Percentiles rank a stretch among this genome's conserved stretches.
phyloP scores from a whole-genome alignment of 2,113 vertebrate genomes.

The Halcyon malimbica region DNA sequence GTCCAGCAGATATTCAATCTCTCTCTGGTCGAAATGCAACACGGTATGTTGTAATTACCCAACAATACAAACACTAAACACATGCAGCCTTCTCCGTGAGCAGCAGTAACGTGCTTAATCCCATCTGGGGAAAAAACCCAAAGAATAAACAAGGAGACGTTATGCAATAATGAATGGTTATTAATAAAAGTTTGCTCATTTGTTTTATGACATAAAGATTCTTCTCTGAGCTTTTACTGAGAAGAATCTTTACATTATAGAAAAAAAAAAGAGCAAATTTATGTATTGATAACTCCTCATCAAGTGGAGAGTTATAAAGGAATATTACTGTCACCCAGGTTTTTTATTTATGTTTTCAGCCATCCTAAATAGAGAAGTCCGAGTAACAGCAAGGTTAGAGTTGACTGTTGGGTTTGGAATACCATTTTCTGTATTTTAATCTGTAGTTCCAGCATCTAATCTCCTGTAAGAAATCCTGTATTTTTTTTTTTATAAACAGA shows the following conservation, averaged over 20 bases:
- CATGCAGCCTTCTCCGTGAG: not conserved
- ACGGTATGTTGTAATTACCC: constrained; percentile 77
- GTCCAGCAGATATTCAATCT: constrained; percentile 89
- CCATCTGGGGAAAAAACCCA: not conserved
- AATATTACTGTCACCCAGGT: not conserved
- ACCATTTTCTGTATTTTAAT: not conserved
- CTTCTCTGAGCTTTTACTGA: not conserved
- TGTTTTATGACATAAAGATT: not conserved
- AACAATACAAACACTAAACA: not conserved
- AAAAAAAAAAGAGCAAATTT: not conserved
- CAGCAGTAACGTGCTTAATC: not conserved
- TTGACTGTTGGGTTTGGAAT: not conserved
- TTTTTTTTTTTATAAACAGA: not conserved
- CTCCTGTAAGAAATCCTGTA: not conserved
- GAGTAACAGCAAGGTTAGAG: not conserved
- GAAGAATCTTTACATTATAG: not conserved
- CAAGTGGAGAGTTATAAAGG: not conserved
- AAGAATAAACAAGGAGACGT: not conserved
- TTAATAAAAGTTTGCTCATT: not conserved
- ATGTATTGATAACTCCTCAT: not conserved
- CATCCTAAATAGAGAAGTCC: not conserved
- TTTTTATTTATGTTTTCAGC: not conserved
- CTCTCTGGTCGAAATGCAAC: constrained; percentile 89
- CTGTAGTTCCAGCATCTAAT: not conserved
- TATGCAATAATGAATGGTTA: not conserved